A percentile compares a stretch with the other conserved stretches of the same genome.
phyloP scores from a whole-genome alignment of 1,140 invertebrate species.

The Macrobrachium nipponense region DNA sequence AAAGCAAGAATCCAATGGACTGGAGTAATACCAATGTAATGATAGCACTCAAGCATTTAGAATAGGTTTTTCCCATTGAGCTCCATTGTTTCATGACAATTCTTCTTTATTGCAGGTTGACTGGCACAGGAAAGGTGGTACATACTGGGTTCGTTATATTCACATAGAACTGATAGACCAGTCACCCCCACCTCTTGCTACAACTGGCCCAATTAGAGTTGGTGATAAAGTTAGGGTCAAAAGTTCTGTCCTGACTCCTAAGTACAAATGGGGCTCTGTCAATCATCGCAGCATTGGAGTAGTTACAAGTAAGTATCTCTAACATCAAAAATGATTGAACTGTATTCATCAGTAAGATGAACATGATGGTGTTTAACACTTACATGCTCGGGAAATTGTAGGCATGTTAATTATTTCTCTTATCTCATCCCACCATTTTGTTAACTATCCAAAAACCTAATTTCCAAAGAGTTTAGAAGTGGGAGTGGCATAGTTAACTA shows the following conservation, averaged over 20 bases:
- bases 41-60: no score
- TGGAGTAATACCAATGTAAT: no score
- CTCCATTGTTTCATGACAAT: no score
- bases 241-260: constrained; percentile 76
- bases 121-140: constrained; percentile 87
- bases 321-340: not conserved
- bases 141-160: constrained; percentile 88
- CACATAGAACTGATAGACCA: constrained; percentile 84
- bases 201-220: constrained; percentile 74
- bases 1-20: no score
- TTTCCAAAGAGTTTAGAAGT: no score
- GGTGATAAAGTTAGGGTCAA: constrained; percentile 84
- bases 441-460: no score
- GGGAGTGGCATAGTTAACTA: no score
- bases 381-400: not conserved
- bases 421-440: no score
- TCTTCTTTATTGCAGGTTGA: constrained; percentile 74
- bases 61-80: no score
- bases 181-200: constrained; percentile 57
- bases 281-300: constrained; percentile 85
- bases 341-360: no score
- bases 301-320: constrained; percentile 75
- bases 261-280: constrained; percentile 91
- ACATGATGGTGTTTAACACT: no score
- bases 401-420: no score